A percentile compares a stretch with the other conserved stretches of the same genome.
These are phyloP conservation scores for Pyrochroa serraticornis DNA, from an alignment of 2,888 invertebrate genomes.

Conservation along the genomic window DNA sequence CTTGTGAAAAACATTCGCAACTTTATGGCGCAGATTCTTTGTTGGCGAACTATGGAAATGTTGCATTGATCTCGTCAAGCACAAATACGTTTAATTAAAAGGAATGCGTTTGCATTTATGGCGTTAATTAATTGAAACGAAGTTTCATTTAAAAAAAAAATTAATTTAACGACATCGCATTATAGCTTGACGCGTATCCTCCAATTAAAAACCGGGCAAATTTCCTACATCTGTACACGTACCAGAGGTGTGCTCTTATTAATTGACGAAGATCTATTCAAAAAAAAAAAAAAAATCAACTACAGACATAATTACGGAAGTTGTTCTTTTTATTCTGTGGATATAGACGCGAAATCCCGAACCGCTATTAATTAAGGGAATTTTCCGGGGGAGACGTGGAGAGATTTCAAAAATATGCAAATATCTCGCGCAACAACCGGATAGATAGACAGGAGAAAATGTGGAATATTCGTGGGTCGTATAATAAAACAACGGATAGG, in stretches of 20 bases:
- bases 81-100: slow-evolving; percentile 14
- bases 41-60: too few species aligned
- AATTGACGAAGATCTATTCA: background rate
- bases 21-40: too few species aligned
- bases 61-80: too few species aligned
- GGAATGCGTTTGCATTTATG: slow-evolving; percentile 11
- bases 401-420: slow-evolving; percentile 9
- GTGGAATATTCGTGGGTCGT: slow-evolving; percentile 14
- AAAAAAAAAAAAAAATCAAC: background rate
- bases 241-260: background rate
- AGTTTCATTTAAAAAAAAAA: slow-evolving; percentile 6
- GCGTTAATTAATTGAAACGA: slow-evolving; percentile 16
- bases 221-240: background rate
- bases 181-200: slow-evolving; percentile 5
- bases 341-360: too few species aligned
- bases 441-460: slow-evolving; percentile 19
- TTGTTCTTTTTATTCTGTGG: too few species aligned
- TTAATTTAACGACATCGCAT: slow-evolving; percentile 13
- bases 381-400: background rate
- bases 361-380: too few species aligned
- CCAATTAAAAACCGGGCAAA: slow-evolving; percentile 14
- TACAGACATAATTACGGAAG: too few species aligned
- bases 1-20: too few species aligned
- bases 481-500: slow-evolving; percentile 8
- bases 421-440: slow-evolving; percentile 4